A percentile compares a stretch with the other conserved stretches of the same genome.
Evolutionary conservation across 1,140 invertebrate species (phyloP).

Genomic region (Papilio polyxenes): DNA sequence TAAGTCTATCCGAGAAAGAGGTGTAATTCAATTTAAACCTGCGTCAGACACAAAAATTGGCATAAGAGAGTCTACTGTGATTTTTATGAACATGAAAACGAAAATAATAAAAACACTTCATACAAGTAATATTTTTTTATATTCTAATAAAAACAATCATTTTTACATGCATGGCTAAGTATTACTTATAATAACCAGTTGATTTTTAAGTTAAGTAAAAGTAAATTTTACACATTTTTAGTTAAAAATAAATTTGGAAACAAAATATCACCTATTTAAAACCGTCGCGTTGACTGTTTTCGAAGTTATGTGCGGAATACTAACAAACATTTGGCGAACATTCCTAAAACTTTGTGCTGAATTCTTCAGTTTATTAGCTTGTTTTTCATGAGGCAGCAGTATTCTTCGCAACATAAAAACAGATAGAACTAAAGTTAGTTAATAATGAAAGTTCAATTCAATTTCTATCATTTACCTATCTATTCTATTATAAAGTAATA

Average conservation of each 20-base stretch:
- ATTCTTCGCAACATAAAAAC: not conserved
- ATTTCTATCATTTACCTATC: not conserved
- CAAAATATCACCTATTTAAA: not conserved
- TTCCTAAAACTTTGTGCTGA: not conserved
- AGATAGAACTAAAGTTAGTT: not conserved
- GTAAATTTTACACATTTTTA: too few species aligned
- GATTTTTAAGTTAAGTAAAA: too few species aligned
- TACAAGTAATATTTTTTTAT: not conserved
- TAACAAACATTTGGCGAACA: not conserved
- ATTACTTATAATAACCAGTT: too few species aligned
- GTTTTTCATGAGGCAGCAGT: not conserved
- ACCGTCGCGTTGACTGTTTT: not conserved
- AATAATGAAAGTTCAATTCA: not conserved
- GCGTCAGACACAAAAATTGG: not conserved
- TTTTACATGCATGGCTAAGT: too few species aligned
- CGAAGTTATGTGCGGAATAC: not conserved
- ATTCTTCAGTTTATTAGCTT: not conserved
- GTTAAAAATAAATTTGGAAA: too few species aligned
- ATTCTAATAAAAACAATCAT: too few species aligned
- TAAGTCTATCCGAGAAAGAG: constrained; percentile 4
- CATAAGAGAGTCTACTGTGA: not conserved
- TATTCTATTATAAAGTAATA: too few species aligned
- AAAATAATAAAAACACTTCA: not conserved
- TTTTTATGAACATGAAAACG: not conserved
- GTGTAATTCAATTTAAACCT: constrained; percentile 14